These are phyloP conservation scores for Pyrrhosoma nymphula DNA, from an alignment of 2,888 invertebrate species.

Conservation along the genomic window DNA sequence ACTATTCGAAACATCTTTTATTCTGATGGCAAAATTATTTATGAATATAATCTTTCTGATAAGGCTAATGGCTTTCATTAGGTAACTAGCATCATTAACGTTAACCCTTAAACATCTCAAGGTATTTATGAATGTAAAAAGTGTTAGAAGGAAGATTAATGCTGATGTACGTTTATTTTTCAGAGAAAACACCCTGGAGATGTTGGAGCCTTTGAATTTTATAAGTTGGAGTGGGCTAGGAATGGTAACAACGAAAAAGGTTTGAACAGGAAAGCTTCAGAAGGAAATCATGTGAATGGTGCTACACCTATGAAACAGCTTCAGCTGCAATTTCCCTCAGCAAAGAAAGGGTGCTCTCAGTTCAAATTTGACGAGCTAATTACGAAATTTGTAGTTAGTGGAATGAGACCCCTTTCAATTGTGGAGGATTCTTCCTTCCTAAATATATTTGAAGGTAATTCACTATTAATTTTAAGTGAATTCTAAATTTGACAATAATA, in stretches of 20 bases:
- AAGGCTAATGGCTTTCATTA: too few relatives aligned
- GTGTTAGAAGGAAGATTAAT: too few relatives aligned
- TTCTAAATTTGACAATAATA: too few relatives aligned
- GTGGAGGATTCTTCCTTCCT: neutral
- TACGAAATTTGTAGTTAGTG: neutral
- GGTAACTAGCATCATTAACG: too few relatives aligned
- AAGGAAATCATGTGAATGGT: neutral
- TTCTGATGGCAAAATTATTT: too few relatives aligned
- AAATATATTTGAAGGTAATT: conserved; percentile 30
- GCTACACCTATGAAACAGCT: neutral
- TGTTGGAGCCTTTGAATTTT: conserved; percentile 19
- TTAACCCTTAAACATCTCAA: too few relatives aligned
- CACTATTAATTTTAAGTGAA: neutral
- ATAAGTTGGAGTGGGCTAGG: neutral
- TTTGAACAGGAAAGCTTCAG: conserved; percentile 12
- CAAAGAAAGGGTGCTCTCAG: neutral
- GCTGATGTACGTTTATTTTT: too few relatives aligned
- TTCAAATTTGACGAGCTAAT: neutral
- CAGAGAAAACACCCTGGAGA: neutral
- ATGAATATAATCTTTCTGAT: too few relatives aligned
- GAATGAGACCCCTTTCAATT: conserved; percentile 13
- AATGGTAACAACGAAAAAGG: neutral
- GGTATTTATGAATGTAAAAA: too few relatives aligned
- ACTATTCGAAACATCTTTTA: too few relatives aligned
- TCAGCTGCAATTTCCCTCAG: neutral